Percentiles rank a stretch among this genome's conserved stretches.
These are phyloP conservation scores for Nemotelus nigrinus DNA, from an alignment of 2,888 invertebrate species.

Conservation along the genomic window DNA sequence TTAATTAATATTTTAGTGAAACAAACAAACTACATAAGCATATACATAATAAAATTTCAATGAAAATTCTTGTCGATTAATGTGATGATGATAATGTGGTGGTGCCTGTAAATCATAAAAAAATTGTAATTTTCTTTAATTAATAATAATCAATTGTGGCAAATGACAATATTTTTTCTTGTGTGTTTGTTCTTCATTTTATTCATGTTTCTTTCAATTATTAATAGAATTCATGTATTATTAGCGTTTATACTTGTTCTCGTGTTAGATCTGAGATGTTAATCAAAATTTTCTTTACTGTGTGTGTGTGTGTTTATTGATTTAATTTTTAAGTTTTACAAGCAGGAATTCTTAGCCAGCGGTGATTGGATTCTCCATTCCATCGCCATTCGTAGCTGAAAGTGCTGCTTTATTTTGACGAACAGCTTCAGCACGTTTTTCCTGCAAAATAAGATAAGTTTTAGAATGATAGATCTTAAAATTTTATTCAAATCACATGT, in stretches of 20 bases:
- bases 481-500: not conserved
- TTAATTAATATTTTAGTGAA: too few species aligned
- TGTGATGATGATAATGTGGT: too few species aligned
- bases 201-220: not conserved
- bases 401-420: conserved; percentile 84
- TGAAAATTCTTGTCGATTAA: too few species aligned
- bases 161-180: conserved; percentile 6
- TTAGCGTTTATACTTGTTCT: conserved; percentile 10
- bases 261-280: not conserved
- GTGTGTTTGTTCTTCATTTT: not conserved
- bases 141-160: not conserved
- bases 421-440: conserved; percentile 89
- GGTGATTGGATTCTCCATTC: conserved; percentile 66
- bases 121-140: too few species aligned
- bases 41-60: too few species aligned
- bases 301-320: conserved; percentile 6
- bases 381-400: conserved; percentile 68
- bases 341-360: conserved; percentile 69
- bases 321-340: conserved; percentile 18
- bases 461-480: conserved; percentile 21
- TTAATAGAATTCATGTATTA: conserved; percentile 9
- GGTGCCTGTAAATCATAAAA: too few species aligned
- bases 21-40: too few species aligned
- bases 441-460: conserved; percentile 68
- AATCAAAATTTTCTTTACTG: not conserved